Base-by-base conservation (phyloP, 1,140 invertebrate species). In the Chironomus tepperi region DNA sequence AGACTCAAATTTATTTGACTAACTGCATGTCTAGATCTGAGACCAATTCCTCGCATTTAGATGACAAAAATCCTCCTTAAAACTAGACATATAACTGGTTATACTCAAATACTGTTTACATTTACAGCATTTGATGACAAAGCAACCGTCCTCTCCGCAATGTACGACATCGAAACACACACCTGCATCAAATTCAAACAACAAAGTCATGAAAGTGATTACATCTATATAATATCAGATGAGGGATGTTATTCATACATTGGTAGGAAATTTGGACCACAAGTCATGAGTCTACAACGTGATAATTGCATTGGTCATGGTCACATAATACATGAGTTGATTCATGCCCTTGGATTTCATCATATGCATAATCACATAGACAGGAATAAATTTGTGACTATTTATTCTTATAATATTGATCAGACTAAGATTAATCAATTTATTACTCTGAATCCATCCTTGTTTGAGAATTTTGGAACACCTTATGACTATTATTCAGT, bases 311-410 rank as follows among this genome's bases (percentile, higher is more conserved):
- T 92, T 0, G 82, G 83, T 2, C 89, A 89, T 76, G 90, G 91
- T 8, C 93, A 91, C 0, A 84, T 91, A 8, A 83, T 92, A 43
- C 94, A 96, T 77, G 93, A 96, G 79, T 80, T 96, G 74, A 90
- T 95, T 85, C 94, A 96, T 77, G 89, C 90, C 0, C 77, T 92
- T 18, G 94, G 94, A 1, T 95, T 96, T 80, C 86, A 91, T 78
- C 94, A 96, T 79, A 93, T 96, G 78, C 94, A 96, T 78, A 94
- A 89, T 77, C 85, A 93, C 15, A 85, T 83, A 10, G 94, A 96
- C 76, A 83, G 94, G 7, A 93, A 95, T 78, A 83, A 88, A 12
- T 91, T 87, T 78, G 88, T 96, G 0, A 83, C 78, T 1, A 87
- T 96, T 42, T 80, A 87, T 42, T 92, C 87, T 81, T 78, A 88